Base-by-base conservation (phyloP, 2,797 vertebrate genomes). In the Dromococcyx pavoninus region DNA sequence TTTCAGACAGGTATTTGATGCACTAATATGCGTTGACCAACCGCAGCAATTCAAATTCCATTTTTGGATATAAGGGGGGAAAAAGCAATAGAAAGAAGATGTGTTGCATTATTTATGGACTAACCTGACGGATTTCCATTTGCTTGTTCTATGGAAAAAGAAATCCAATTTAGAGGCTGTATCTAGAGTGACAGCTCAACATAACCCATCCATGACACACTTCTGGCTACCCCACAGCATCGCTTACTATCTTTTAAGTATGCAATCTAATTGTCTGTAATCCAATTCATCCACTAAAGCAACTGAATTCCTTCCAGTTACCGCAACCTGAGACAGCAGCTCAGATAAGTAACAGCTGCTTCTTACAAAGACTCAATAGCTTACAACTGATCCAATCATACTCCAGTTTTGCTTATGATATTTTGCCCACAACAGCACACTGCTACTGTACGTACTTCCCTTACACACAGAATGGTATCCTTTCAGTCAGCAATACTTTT, bases 401-500 rank as follows among this genome's bases (percentile, higher is more conserved):
- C 12, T 6, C 25, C 2, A 7, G 35, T 35, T 69, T 37, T 23
- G 7, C 11, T 62, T 30, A 11, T 30, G n/a, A 2, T 73, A 32
- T 48, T 70, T 23, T 60, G 28, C 9, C 57, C 21, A 14, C 17
- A 50, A 10, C 27, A 57, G 1, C 62, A 81, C 13, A 8, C 30
- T 25, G 32, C 39, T 76, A 24, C 11, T 32, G 7, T 30, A 9
- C 1, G 7, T 16, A 23, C 22, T 54, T 46, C 43, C 41, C 28
- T 77, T 15, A 44, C 17, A 51, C 4, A 28, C 4, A 78, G 28
- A 28, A 65, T 28, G 51, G 50, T 1, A 1, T n/a, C 75, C 44
- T 83, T 92, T 60, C 79, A 74, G 65, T 88, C 87, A 94, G 91
- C 75, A 82, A 70, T 48, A 85, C 64, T 69, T 67, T 60, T 0